These are phyloP conservation scores for Diglossa cyanea DNA, from an alignment of 2,797 vertebrate species.

Conservation along the genomic window DNA sequence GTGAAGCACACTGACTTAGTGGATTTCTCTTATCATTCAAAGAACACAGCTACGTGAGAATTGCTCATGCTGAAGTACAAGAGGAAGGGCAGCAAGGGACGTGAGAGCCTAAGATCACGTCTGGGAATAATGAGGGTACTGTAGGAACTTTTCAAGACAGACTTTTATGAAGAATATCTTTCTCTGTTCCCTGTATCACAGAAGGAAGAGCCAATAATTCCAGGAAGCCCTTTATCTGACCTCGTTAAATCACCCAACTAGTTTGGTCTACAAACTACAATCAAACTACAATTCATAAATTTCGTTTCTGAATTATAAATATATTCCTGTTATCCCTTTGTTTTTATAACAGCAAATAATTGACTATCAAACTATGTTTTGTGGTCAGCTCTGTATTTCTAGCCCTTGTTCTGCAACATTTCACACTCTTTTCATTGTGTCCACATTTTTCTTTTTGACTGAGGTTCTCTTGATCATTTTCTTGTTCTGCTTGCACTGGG, in stretches of 20 bases:
- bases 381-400: background rate
- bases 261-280: background rate
- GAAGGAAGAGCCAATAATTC: background rate
- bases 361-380: background rate
- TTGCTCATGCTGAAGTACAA: background rate
- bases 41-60: background rate
- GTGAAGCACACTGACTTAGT: background rate
- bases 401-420: background rate
- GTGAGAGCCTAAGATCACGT: background rate
- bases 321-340: background rate
- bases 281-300: background rate
- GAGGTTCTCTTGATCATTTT: background rate
- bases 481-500: background rate
- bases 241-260: fast-evolving
- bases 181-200: background rate
- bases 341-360: background rate
- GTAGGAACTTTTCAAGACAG: background rate
- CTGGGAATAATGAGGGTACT: background rate
- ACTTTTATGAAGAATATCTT: background rate
- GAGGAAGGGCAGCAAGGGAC: background rate
- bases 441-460: background rate
- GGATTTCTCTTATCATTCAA: background rate
- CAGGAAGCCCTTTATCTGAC: background rate
- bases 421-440: background rate
- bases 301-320: background rate